These are phyloP conservation scores for Allolobophora icterica DNA, from an alignment of 2,888 invertebrate species.

Conservation along the genomic window DNA sequence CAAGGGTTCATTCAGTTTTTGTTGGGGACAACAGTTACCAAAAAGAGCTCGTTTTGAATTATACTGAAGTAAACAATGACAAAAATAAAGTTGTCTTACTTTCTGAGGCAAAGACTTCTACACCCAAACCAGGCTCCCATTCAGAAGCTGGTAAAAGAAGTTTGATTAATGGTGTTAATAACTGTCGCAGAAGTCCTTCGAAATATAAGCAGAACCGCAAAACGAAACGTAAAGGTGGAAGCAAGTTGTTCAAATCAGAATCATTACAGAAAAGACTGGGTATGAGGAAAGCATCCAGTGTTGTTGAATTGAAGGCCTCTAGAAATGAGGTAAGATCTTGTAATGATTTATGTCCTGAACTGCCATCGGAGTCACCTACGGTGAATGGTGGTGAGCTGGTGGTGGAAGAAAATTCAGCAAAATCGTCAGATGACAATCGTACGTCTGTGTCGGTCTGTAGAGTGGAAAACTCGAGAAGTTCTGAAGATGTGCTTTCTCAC, in stretches of 20 bases:
- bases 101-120: not conserved
- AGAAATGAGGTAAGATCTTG: not conserved
- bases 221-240: not conserved
- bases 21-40: not conserved
- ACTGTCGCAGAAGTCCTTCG: not conserved
- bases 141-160: not conserved
- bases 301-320: not conserved
- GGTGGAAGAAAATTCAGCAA: not conserved
- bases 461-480: not conserved
- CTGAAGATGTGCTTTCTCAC: not conserved
- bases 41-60: not conserved
- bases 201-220: not conserved
- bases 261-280: not conserved
- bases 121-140: not conserved
- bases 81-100: not conserved
- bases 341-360: not conserved
- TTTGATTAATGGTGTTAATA: not conserved
- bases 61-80: not conserved
- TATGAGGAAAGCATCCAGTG: not conserved
- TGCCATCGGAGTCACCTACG: not conserved
- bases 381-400: not conserved
- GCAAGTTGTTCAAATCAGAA: not conserved
- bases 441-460: not conserved
- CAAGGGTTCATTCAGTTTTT: not conserved
- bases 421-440: not conserved